These are phyloP conservation scores for Cosmorhoe ocellata DNA, from an alignment of 2,888 invertebrate genomes.

Conservation along the genomic window DNA sequence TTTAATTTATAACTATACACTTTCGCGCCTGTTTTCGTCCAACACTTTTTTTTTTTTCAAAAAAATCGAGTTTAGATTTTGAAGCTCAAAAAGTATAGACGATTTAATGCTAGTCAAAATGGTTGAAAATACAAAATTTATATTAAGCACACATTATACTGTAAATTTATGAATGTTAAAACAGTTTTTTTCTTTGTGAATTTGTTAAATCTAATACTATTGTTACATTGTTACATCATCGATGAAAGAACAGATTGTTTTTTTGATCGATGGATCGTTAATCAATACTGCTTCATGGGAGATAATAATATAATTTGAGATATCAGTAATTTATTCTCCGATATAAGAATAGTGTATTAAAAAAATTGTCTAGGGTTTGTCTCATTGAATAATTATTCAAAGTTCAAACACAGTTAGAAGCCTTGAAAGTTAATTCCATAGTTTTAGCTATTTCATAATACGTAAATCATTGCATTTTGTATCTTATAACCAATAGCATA, in stretches of 20 bases:
- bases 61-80: slow-evolving; percentile 25
- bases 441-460: neutral
- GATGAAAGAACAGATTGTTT: too few species aligned
- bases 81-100: slow-evolving; percentile 35
- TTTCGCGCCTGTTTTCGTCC: slow-evolving; percentile 30
- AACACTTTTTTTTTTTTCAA: slow-evolving; percentile 19
- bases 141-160: slow-evolving; percentile 20
- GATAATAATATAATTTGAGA: neutral
- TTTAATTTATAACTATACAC: slow-evolving; percentile 21
- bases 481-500: too few species aligned
- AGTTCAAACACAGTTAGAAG: too few species aligned
- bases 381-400: neutral
- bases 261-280: slow-evolving; percentile 13
- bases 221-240: slow-evolving; percentile 11
- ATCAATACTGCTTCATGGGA: neutral
- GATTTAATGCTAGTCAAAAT: slow-evolving; percentile 37
- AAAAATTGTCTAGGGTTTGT: neutral
- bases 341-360: neutral
- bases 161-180: slow-evolving; percentile 14
- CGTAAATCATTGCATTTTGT: too few species aligned
- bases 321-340: neutral
- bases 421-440: neutral
- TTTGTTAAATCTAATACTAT: slow-evolving; percentile 10
- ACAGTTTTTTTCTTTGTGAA: slow-evolving; percentile 9
- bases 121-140: slow-evolving; percentile 26